Evolutionary conservation across 2,888 invertebrate species (phyloP), one percentile per base, ranked within the genome.

Genomic region (Pammene aurita): DNA sequence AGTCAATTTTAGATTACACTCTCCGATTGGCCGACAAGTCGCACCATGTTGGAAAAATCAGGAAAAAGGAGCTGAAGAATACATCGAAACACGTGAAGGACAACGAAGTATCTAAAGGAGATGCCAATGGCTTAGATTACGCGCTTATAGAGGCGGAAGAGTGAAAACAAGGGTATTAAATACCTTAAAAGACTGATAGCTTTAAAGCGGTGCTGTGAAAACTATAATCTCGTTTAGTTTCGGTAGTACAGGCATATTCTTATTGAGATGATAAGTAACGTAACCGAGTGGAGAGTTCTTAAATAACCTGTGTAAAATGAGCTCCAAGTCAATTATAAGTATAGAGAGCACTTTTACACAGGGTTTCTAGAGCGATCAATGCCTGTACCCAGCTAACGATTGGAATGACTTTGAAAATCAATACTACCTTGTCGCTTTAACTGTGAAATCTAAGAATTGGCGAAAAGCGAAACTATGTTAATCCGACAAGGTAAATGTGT

Each of bases 51-150:
- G 91, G 92, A 0, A 92, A 92, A 75, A 92, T 89, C n/a, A 82
- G 91, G 63, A 92, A 92, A 80, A 92, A 92, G 78, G 92, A 92
- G 26, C 74, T 92, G 18, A 92, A 92, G 66, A 82, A 81, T 0
- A 83, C 84, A 2, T 82, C 83, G 2, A 90, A 91, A 74, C 82
- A 83, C 2, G 73, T 84, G 2, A 89, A 89, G 67, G 90, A 90
- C 71, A 92, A 92, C 70, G 91, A 92, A 80, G 92, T 92, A 14
- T 81, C 86, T 0, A 91, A 92, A 73, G 86, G 85, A 2, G 88
- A 90, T 1, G 83, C 77, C 0, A 91, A 91, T 58, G 88, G 84
- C 1, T 67, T 91, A 16, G 91, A 92, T 70, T 89, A 90, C 74
- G 79, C 83, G 7, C 65, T 87, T 46, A 78, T 86, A 38, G 88